phyloP scores from a whole-genome alignment of 2,888 invertebrate species.

The Hydroisotoma schaefferi region DNA sequence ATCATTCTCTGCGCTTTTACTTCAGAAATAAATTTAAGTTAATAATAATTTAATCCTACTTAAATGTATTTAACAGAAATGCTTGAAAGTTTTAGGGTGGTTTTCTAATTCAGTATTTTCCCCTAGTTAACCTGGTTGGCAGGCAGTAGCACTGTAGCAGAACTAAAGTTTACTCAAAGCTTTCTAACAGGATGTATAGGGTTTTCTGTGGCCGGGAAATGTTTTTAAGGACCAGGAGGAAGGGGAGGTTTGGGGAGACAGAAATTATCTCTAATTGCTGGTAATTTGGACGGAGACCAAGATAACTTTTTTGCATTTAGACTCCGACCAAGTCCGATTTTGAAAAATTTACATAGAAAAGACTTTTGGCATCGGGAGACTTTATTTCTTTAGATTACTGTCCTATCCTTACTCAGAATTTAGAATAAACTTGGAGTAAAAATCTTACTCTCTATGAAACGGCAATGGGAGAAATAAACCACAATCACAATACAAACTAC shows the following conservation, averaged over 20 bases:
- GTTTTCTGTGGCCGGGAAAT: too few relatives aligned
- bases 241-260: background rate
- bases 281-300: constrained; percentile 48
- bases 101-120: too few relatives aligned
- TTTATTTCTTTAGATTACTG: too few relatives aligned
- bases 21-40: too few relatives aligned
- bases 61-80: too few relatives aligned
- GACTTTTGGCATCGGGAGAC: constrained; percentile 46
- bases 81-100: too few relatives aligned
- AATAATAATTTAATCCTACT: too few relatives aligned
- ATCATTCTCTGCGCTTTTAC: too few relatives aligned
- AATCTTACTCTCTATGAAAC: background rate
- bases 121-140: too few relatives aligned
- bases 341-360: constrained; percentile 47
- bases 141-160: too few relatives aligned
- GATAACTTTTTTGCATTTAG: constrained; percentile 37
- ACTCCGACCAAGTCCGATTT: background rate
- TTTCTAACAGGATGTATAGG: too few relatives aligned
- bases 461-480: background rate
- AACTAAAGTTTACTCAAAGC: too few relatives aligned
- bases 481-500: background rate
- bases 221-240: background rate
- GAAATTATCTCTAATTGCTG: constrained; percentile 48
- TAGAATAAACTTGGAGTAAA: background rate
- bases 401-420: constrained; percentile 17